phyloP scores from a whole-genome alignment of 2,888 invertebrate genomes.

The Tinea pellionella region DNA sequence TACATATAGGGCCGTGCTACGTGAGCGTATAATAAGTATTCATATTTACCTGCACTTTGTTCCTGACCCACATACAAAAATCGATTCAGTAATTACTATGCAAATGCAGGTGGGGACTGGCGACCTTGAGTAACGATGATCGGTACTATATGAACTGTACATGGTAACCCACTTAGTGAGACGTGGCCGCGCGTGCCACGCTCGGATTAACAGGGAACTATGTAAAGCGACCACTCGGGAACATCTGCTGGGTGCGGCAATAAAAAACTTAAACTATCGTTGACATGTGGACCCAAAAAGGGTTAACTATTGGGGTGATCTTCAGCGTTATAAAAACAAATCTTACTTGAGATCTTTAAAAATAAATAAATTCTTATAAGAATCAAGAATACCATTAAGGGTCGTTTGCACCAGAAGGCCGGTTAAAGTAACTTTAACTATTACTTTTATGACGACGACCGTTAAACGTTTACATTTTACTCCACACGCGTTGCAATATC shows the following conservation, averaged over 20 bases:
- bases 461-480: too few species aligned
- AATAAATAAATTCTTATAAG: background rate
- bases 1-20: too few species aligned
- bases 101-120: slow-evolving; percentile 21
- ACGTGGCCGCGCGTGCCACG: slow-evolving; percentile 50
- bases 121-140: slow-evolving; percentile 41
- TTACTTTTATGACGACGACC: too few species aligned
- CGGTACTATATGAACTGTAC: slow-evolving; percentile 30
- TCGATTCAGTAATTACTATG: slow-evolving; percentile 8
- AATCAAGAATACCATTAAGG: too few species aligned
- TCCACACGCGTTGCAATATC: too few species aligned
- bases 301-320: background rate
- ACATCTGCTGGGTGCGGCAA: slow-evolving; percentile 31
- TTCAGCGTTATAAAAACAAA: background rate
- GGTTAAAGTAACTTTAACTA: too few species aligned
- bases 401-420: too few species aligned
- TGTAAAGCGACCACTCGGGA: slow-evolving; percentile 33
- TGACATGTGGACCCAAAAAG: slow-evolving; percentile 6
- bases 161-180: slow-evolving; percentile 51
- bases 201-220: slow-evolving; percentile 40
- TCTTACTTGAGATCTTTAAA: background rate
- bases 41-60: background rate
- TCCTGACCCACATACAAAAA: slow-evolving; percentile 9
- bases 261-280: slow-evolving; percentile 11
- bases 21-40: background rate